Evolutionary conservation across 2,797 vertebrate genomes (phyloP).

Genomic region (Threskiornis aethiopicus): DNA sequence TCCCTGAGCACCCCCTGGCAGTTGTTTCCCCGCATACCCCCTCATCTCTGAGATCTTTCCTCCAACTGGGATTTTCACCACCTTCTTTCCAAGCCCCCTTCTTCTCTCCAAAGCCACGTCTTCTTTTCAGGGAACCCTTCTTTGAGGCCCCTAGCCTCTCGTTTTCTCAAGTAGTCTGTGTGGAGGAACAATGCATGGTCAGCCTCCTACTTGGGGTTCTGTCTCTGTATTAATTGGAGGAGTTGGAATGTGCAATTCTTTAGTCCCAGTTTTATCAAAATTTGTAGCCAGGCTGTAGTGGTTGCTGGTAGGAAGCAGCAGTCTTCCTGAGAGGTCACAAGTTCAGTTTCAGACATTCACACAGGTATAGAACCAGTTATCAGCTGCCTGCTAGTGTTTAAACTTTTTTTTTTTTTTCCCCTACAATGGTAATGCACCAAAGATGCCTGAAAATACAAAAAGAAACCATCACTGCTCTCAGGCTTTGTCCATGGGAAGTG

Average conservation of each 20-base stretch:
- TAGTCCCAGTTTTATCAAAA: background rate
- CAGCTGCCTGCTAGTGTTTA: background rate
- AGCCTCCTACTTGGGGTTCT: slow-evolving; percentile 4
- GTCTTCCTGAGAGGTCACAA: background rate
- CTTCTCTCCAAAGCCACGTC: background rate
- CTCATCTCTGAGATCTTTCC: background rate
- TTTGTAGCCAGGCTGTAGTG: background rate
- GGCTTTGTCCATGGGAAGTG: slow-evolving; percentile 62
- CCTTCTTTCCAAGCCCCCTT: background rate
- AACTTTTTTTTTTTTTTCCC: no score
- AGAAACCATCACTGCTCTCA: background rate
- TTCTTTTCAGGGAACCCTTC: background rate
- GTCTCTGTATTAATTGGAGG: slow-evolving; percentile 12
- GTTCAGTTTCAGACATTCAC: background rate
- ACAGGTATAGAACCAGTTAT: background rate
- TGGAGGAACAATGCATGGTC: background rate
- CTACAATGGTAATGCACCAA: background rate
- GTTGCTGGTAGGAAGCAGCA: background rate
- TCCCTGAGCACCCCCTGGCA: background rate
- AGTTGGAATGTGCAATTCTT: background rate
- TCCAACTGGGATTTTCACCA: background rate
- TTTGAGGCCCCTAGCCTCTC: background rate
- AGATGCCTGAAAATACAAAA: slow-evolving; percentile 33
- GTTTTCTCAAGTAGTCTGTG: background rate
- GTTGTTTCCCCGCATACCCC: background rate